Percentiles rank a stretch among this genome's conserved stretches.
These are phyloP conservation scores for Eulemur macaco DNA, from an alignment of 2,113 vertebrate genomes.

Conservation along the genomic window DNA sequence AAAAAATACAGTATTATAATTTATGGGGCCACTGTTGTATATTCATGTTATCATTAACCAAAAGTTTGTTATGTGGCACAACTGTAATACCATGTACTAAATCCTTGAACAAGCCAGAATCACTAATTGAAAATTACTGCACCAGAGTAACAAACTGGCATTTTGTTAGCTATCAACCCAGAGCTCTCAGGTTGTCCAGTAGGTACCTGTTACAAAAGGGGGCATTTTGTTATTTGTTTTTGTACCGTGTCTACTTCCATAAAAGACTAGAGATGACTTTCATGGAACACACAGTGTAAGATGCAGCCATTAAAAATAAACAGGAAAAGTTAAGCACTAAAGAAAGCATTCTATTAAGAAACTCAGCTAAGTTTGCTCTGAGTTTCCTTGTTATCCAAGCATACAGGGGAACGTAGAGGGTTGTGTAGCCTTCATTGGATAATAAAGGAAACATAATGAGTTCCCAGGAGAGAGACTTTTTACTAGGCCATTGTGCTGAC, in stretches of 20 bases:
- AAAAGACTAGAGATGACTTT: background rate
- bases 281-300: background rate
- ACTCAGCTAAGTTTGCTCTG: background rate
- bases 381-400: background rate
- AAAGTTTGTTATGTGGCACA: background rate
- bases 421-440: background rate
- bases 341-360: background rate
- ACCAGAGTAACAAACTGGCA: background rate
- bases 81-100: background rate
- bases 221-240: background rate
- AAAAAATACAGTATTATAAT: background rate
- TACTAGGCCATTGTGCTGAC: background rate
- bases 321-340: background rate
- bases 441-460: background rate
- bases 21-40: background rate
- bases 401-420: background rate
- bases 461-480: conserved; percentile 5
- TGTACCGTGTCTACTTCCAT: background rate
- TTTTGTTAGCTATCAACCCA: background rate
- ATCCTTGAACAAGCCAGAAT: background rate
- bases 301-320: conserved; percentile 9
- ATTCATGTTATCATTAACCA: background rate
- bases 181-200: background rate
- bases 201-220: background rate
- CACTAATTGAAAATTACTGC: background rate